Percentiles rank a stretch among this genome's conserved stretches.
These are phyloP conservation scores for Nomada fucata DNA, from an alignment of 2,888 invertebrate genomes.

Conservation along the genomic window DNA sequence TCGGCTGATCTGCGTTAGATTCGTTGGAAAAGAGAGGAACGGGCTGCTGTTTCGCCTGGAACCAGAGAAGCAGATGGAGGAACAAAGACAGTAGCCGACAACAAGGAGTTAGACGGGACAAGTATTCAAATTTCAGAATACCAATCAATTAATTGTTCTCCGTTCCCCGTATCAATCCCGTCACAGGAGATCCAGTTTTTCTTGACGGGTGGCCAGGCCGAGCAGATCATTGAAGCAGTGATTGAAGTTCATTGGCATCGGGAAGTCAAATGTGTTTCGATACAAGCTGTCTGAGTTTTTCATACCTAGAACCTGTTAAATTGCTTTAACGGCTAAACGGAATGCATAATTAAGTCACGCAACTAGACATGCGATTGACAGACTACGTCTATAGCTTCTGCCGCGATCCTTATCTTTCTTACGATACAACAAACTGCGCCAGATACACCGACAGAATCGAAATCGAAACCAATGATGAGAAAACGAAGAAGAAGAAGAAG, in stretches of 20 bases:
- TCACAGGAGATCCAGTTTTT: slow-evolving; percentile 35
- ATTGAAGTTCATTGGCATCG: slow-evolving; percentile 54
- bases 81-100: not conserved
- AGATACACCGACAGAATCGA: not conserved
- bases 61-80: not conserved
- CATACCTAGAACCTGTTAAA: slow-evolving; percentile 41
- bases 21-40: no score
- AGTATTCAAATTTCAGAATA: slow-evolving; percentile 63
- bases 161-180: slow-evolving; percentile 11
- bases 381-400: slow-evolving; percentile 2
- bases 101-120: slow-evolving; percentile 14
- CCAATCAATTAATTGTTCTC: slow-evolving; percentile 56
- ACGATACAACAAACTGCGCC: not conserved
- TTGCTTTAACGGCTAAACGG: slow-evolving; percentile 24
- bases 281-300: slow-evolving; percentile 30
- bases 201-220: not conserved
- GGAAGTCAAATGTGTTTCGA: slow-evolving; percentile 34
- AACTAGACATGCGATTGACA: not conserved
- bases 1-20: not conserved
- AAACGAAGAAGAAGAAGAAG: not conserved
- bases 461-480: not conserved
- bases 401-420: not conserved
- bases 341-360: slow-evolving; percentile 50
- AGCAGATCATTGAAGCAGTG: slow-evolving; percentile 23
- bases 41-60: not conserved